A percentile compares a stretch with the other conserved stretches of the same genome.
Evolutionary conservation across 2,797 vertebrate genomes (phyloP).

Genomic region (Crocidura indochinensis): DNA sequence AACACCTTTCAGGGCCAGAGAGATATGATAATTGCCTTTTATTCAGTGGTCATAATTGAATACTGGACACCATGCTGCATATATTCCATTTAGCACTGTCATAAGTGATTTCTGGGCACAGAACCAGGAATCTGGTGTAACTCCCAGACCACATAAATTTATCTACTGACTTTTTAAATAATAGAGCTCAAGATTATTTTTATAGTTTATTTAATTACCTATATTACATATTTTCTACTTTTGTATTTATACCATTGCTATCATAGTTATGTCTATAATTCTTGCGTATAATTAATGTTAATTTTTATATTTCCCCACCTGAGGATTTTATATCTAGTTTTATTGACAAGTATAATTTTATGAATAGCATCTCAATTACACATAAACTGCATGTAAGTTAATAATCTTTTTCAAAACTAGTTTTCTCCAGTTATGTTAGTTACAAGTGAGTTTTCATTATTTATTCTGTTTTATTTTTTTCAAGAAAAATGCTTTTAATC

Average conservation of each 20-base stretch:
- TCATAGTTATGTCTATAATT: neutral
- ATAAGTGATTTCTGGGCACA: neutral
- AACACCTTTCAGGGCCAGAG: too few relatives aligned
- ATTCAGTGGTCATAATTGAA: too few relatives aligned
- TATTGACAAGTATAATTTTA: neutral
- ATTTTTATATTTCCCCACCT: neutral
- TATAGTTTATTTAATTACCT: neutral
- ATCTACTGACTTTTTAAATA: neutral
- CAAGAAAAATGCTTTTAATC: too few relatives aligned
- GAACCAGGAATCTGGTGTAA: too few relatives aligned
- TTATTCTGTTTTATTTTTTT: neutral
- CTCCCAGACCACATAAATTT: too few relatives aligned
- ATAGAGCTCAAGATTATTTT: neutral
- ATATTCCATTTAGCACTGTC: too few relatives aligned
- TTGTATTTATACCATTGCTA: neutral
- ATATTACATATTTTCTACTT: neutral
- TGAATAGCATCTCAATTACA: neutral
- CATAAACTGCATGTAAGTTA: neutral
- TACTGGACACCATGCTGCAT: too few relatives aligned
- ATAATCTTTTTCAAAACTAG: neutral
- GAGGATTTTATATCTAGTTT: neutral
- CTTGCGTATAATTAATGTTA: too few relatives aligned
- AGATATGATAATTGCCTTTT: too few relatives aligned
- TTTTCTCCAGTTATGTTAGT: conserved; percentile 12
- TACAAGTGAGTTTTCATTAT: neutral